Evolutionary conservation across 2,113 vertebrate species (phyloP), one percentile per base, ranked within the genome.

Genomic region (Mormyrus lacerda): DNA sequence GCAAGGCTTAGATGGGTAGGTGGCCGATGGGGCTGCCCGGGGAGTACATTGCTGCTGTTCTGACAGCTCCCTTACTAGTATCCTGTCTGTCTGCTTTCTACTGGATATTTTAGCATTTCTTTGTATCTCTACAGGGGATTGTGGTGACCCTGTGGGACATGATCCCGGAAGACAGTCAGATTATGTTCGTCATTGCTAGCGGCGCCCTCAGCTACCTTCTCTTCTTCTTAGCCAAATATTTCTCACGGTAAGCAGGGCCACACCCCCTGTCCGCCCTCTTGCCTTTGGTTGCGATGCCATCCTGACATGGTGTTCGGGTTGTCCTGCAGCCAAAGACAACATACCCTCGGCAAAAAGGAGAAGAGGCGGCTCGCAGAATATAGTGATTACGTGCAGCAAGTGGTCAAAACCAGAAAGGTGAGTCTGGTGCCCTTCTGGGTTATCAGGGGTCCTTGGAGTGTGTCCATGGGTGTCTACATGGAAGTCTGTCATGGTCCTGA

Each of bases 131-230:
- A 55, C 91, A 96, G 96, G 92, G 91, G 48, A 53, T 94, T 9
- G 93, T 96, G 11, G 89, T 95, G 90, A 94, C 90, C 92, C 89
- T 95, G 85, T 96, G 96, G 96, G 94, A 95, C 8, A 95, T 94
- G 94, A 94, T 96, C 90, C 96, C 96, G 89, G 95, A 96, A 91
- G 96, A 96, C 5, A 93, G 94, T 48, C 96, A 96, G 92, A 94
- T 96, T 10, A 45, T 95, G 31, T 94, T 91, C 89, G 91, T 96
- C 21, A 92, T 96, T 48, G 2, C 92, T 88, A 95, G 95, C 44
- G 94, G 93, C 21, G 93, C 89, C 31, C 90, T 93, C 90, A 96
- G 94, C 91, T 96, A 95, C 91, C 91, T 96, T 42, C 91, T 95
- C 85, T 87, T 96, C 15, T 93, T 94, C 89, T 92, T 96, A 35